Percentiles rank a stretch among this genome's conserved stretches.
Evolutionary conservation across 92 coral and sea anemone genomes (phyloP).

Genomic region (Phenganax subtilis): DNA sequence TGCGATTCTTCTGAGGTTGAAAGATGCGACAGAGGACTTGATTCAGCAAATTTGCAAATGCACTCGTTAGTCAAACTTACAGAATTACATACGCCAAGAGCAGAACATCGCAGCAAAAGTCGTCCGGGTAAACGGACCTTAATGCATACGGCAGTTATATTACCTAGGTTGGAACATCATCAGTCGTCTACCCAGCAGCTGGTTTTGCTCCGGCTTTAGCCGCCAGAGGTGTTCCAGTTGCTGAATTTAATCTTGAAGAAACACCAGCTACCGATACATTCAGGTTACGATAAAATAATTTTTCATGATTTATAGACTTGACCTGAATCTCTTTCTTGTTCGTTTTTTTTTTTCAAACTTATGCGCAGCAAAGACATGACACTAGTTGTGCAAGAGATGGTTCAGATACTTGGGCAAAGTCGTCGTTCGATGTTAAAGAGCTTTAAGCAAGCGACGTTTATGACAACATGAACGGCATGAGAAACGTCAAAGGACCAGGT

Average conservation of each 20-base stretch:
- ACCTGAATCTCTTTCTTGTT: not conserved
- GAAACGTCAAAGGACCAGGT: too few species aligned
- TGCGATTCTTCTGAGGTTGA: not conserved
- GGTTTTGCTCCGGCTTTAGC: constrained; percentile 90
- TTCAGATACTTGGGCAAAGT: too few species aligned
- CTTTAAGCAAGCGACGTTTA: too few species aligned
- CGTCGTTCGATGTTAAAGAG: too few species aligned
- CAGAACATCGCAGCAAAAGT: too few species aligned
- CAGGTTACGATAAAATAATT: constrained; percentile 51
- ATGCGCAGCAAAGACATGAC: too few species aligned
- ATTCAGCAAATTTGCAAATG: too few species aligned
- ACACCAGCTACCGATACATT: constrained; percentile 75
- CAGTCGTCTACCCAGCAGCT: constrained; percentile 97
- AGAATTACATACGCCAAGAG: too few species aligned
- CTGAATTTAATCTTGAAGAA: constrained; percentile 86
- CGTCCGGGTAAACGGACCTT: not conserved
- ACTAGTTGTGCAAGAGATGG: too few species aligned
- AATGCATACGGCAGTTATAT: not conserved
- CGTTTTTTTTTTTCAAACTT: too few species aligned
- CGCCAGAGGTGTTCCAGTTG: constrained; percentile 81
- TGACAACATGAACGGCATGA: too few species aligned
- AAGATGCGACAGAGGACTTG: not conserved
- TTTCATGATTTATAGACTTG: not conserved
- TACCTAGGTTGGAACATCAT: constrained; percentile 88
- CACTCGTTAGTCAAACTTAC: too few species aligned